Evolutionary conservation across 1,140 invertebrate species (phyloP).

Genomic region (Bombyx mandarina): DNA sequence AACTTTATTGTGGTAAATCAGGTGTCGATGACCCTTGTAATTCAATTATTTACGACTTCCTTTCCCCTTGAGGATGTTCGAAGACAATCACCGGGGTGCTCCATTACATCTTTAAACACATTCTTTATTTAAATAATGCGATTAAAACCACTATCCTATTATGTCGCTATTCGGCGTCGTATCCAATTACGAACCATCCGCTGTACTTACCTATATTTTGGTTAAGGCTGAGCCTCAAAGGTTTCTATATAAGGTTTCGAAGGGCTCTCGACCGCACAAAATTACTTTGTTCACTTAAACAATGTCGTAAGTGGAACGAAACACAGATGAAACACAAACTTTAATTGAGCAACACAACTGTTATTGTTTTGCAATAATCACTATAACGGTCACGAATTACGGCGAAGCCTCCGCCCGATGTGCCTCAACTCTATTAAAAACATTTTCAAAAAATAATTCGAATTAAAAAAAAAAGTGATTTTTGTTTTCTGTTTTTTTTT

Average conservation of each 20-base stretch:
- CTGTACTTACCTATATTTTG: slow-evolving; percentile 24
- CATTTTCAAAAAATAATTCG: no score
- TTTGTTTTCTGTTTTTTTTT: neutral
- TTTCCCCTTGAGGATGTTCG: no score
- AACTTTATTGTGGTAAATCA: no score
- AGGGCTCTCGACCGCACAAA: slow-evolving; percentile 2
- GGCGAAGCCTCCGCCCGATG: no score
- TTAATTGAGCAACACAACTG: slow-evolving; percentile 11
- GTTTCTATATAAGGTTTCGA: slow-evolving; percentile 27
- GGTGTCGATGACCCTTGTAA: no score
- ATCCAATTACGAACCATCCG: slow-evolving; percentile 24
- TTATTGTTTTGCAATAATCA: slow-evolving; percentile 11
- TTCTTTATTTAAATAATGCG: neutral
- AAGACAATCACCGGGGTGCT: no score
- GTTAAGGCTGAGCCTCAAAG: slow-evolving; percentile 11
- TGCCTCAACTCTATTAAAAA: no score
- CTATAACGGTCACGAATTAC: slow-evolving; percentile 8
- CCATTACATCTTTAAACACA: no score
- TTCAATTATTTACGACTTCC: no score
- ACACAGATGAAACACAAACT: slow-evolving; percentile 8
- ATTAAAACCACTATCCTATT: neutral
- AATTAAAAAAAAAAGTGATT: no score
- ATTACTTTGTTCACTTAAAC: slow-evolving; percentile 14
- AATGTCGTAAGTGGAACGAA: slow-evolving; percentile 4
- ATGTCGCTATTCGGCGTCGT: slow-evolving; percentile 6